A percentile compares a stretch with the other conserved stretches of the same genome.
phyloP scores from a whole-genome alignment of 2,797 vertebrate species.

The Crocodylus rhombifer region DNA sequence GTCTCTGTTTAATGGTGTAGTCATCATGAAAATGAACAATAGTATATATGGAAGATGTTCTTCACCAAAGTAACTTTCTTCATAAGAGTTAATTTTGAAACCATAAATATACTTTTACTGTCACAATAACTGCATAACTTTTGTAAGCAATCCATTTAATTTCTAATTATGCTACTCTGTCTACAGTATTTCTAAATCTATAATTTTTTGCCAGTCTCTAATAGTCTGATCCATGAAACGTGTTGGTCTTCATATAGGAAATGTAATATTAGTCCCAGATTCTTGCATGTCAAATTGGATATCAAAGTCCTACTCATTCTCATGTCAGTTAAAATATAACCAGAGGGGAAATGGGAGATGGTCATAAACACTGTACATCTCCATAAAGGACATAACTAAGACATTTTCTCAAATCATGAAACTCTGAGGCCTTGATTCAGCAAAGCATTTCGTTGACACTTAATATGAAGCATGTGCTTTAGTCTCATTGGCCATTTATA shows the following conservation, averaged over 20 bases:
- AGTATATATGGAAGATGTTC: neutral
- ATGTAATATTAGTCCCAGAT: neutral
- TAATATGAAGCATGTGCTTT: neutral
- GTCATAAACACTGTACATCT: fast-evolving
- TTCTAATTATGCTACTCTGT: neutral
- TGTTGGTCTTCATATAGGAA: neutral
- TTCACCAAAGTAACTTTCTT: neutral
- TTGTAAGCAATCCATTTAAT: neutral
- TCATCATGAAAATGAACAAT: neutral
- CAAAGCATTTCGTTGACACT: neutral
- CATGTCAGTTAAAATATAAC: neutral
- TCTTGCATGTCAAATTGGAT: fast-evolving
- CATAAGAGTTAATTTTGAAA: neutral
- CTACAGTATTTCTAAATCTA: neutral
- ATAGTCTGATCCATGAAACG: neutral
- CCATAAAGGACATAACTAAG: neutral
- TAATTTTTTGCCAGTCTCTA: neutral
- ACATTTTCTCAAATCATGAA: neutral
- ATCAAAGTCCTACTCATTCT: fast-evolving
- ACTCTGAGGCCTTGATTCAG: fast-evolving
- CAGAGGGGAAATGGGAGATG: fast-evolving
- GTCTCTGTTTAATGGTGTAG: neutral
- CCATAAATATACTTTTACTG: neutral
- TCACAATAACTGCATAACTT: neutral
- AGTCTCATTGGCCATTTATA: neutral